These are phyloP conservation scores for Neolamprologus cancellatus DNA, from an alignment of 2,113 vertebrate genomes.

Conservation along the genomic window DNA sequence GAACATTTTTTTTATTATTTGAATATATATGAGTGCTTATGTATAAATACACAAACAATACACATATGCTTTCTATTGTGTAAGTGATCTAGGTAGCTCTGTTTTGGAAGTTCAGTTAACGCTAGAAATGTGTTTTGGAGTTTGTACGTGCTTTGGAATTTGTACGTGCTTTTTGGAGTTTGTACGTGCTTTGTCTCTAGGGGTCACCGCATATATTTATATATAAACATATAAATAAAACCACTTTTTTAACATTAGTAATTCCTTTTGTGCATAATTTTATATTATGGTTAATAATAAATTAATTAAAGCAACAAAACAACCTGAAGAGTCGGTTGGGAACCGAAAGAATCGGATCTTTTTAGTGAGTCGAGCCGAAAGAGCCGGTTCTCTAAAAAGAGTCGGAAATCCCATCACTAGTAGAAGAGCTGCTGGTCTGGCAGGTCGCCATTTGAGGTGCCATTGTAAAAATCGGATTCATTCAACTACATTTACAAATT, in stretches of 20 bases:
- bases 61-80: neutral
- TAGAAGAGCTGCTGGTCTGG: neutral
- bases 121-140: accelerated
- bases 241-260: neutral
- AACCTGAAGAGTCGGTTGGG: neutral
- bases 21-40: too few species aligned
- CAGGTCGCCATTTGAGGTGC: neutral
- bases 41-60: neutral
- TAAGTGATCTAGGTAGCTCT: neutral
- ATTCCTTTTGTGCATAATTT: neutral
- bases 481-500: neutral
- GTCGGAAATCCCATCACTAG: neutral
- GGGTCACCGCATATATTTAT: neutral
- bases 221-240: neutral
- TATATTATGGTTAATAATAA: neutral
- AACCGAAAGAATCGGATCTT: accelerated
- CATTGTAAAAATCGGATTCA: neutral
- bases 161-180: neutral
- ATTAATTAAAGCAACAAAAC: neutral
- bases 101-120: neutral
- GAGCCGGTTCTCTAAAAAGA: accelerated
- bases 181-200: neutral
- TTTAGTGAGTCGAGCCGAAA: accelerated
- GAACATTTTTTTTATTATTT: too few species aligned
- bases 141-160: neutral